Conservation (phyloP, 2,888 invertebrate genomes). For the Harmothoe impar region DNA sequence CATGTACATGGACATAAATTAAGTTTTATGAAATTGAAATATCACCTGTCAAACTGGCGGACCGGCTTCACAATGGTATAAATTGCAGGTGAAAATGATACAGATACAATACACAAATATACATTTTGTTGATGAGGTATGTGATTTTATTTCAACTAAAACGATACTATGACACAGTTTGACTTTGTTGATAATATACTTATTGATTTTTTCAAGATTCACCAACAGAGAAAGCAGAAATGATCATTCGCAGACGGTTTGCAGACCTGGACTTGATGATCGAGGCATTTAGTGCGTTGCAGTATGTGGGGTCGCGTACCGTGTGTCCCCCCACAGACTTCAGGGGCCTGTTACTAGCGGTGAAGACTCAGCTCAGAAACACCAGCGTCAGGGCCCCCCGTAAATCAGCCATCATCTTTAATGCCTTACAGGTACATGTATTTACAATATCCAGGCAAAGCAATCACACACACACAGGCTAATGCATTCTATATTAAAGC, state of each 20-base stretch:
- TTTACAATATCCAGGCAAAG: background rate
- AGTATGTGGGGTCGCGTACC: conserved; percentile 83
- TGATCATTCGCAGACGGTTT: conserved; percentile 86
- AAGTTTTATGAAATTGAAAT: no score
- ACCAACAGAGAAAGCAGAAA: conserved; percentile 74
- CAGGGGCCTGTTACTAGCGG: conserved; percentile 85
- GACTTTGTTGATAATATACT: no score
- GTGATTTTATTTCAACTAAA: no score
- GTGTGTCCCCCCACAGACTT: conserved; percentile 86
- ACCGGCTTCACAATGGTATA: no score
- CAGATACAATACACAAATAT: no score
- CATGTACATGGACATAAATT: background rate
- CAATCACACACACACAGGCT: no score
- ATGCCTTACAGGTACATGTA: conserved; percentile 86
- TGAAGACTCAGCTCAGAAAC: conserved; percentile 88
- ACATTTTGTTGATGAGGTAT: no score
- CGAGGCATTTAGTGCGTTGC: conserved; percentile 89
- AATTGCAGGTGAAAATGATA: no score
- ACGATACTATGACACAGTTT: no score
- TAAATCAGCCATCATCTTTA: conserved; percentile 88
- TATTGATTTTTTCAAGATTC: conserved; percentile 43
- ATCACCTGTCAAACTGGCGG: no score
- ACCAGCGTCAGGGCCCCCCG: conserved; percentile 89
- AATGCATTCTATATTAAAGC: no score
- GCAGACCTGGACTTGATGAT: conserved; percentile 87